Conservation (phyloP, 2,888 invertebrate genomes). For the Cryptus armator region DNA sequence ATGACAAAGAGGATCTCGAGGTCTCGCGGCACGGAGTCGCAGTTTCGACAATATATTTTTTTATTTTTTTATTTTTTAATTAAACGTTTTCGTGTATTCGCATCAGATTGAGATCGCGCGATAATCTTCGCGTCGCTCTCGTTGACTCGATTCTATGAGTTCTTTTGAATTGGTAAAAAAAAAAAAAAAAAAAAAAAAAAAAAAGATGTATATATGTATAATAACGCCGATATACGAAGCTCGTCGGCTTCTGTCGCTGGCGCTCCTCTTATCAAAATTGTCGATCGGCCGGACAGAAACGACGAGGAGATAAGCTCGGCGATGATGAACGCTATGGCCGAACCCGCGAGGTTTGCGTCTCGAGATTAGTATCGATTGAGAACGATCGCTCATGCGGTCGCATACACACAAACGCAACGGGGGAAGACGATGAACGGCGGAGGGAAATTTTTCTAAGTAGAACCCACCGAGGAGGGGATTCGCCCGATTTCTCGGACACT, state of each 20-base stretch:
- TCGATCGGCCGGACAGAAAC: slow-evolving; percentile 61
- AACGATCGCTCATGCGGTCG: slow-evolving; percentile 61
- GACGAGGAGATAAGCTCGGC: slow-evolving; percentile 63
- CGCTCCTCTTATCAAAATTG: slow-evolving; percentile 60
- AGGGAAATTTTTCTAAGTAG: slow-evolving; percentile 16
- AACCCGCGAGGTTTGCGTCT: slow-evolving; percentile 60
- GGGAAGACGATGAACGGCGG: neutral
- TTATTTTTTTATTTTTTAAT: slow-evolving; percentile 23
- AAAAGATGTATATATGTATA: slow-evolving; percentile 37
- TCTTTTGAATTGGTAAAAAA: slow-evolving; percentile 23
- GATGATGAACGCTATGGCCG: slow-evolving; percentile 66
- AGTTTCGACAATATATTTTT: neutral
- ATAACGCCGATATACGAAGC: slow-evolving; percentile 19
- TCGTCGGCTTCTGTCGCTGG: slow-evolving; percentile 52
- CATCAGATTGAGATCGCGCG: slow-evolving; percentile 41
- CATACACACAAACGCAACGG: neutral
- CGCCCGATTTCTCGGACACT: slow-evolving; percentile 9
- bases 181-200: slow-evolving; percentile 42
- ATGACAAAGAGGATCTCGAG: neutral
- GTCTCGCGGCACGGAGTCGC: slow-evolving; percentile 1
- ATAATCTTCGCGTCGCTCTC: slow-evolving; percentile 28
- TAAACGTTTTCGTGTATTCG: slow-evolving; percentile 42
- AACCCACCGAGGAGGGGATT: neutral
- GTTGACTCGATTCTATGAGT: neutral
- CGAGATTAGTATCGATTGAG: slow-evolving; percentile 75